Base-by-base conservation (phyloP, 2,888 invertebrate species). In the Synergus laeviventris region DNA sequence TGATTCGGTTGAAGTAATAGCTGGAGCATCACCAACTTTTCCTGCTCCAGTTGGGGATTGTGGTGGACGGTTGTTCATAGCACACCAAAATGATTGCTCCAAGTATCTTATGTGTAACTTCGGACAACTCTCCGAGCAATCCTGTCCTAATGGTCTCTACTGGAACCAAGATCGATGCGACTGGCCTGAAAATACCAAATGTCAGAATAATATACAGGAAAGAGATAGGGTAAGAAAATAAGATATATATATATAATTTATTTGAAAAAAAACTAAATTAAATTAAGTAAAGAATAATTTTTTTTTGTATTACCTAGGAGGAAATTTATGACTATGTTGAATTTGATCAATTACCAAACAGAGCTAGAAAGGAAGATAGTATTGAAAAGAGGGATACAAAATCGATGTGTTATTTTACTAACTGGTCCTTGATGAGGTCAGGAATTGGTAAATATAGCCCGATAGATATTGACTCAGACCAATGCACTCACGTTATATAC, bases 151-250 rank as follows among this genome's bases (percentile, higher is more conserved):
- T 18, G 95, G 95, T 0, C 92, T 97, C 0, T 93, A 94, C 83
- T 97, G 97, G 96, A 96, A 96, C 88, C 92, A 93, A 89, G 94
- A 95, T 83, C 94, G 95, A 84, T 97, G 97, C 84, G 97, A 96
- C 87, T 95, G 95, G 94, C 96, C 96, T 0, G 93, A 94, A 81
- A 96, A 95, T 86, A 92, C 94, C 0, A 92, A 92, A 36, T 97
- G 97, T 83, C 83, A 85, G 16, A 82, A 73, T 14, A 49, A 49
- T 49, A 18, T 16, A 49, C 9, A 49, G n/a, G n/a, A 49, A n/a
- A 49, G 49, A 49, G 49, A 49, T 9, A n/a, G 9, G 49, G 49
- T 49, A 49, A n/a, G 49, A n/a, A 49, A 49, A n/a, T n/a, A 49
- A 31, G 31, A 31, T 49, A 9, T 31, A 49, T 49, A n/a, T 16